Evolutionary conservation across 2,113 vertebrate species (phyloP).

Genomic region (Forbesichthys papilliferus): DNA sequence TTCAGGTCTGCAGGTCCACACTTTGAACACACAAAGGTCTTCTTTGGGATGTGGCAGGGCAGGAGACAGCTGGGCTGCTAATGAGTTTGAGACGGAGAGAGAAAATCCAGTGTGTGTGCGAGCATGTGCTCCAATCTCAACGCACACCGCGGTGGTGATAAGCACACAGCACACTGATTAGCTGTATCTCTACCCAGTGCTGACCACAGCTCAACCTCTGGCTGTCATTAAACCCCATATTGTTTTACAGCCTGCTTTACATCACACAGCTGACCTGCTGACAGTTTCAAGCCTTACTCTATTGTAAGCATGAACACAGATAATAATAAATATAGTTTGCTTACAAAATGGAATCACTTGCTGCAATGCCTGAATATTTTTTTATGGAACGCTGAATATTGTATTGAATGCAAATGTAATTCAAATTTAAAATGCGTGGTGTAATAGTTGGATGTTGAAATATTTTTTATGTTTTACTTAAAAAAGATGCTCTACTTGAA

Average conservation of each 20-base stretch:
- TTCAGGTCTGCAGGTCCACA: not conserved
- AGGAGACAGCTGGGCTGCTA: conserved; percentile 41
- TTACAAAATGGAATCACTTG: not conserved
- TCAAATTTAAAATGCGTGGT: too few species aligned
- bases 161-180: conserved; percentile 60
- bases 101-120: conserved; percentile 36
- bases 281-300: not conserved
- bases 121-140: conserved; percentile 63
- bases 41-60: conserved; percentile 32
- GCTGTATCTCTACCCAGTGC: conserved; percentile 63
- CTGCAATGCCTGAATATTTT: not conserved
- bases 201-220: conserved; percentile 65
- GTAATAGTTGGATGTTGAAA: too few species aligned
- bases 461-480: too few species aligned
- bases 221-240: conserved; percentile 51
- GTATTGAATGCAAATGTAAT: not conserved
- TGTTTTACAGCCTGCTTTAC: conserved; percentile 40
- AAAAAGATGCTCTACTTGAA: too few species aligned
- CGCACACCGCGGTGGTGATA: conserved; percentile 54
- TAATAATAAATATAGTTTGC: not conserved
- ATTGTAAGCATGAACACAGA: not conserved
- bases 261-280: not conserved
- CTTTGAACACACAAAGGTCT: not conserved
- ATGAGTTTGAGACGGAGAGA: conserved; percentile 23
- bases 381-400: not conserved